phyloP scores from a whole-genome alignment of 2,113 vertebrate genomes.

The Glaucidium brasilianum region DNA sequence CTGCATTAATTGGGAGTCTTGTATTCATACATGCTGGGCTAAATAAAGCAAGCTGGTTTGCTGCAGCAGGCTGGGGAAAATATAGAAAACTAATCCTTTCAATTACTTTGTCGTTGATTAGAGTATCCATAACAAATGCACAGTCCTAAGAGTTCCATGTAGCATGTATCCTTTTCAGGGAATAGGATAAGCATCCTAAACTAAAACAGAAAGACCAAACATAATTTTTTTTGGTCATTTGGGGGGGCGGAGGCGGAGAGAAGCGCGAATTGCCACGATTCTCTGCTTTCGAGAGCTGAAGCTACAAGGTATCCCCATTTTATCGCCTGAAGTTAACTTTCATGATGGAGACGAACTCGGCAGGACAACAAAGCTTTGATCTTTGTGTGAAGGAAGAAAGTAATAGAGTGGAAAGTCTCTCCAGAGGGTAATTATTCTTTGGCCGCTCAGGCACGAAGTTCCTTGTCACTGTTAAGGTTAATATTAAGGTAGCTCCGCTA shows the following conservation, averaged over 20 bases:
- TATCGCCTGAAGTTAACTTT: slow-evolving; percentile 65
- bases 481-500: slow-evolving; percentile 77
- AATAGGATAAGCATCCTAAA: background rate
- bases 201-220: background rate
- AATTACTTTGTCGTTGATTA: slow-evolving; percentile 19
- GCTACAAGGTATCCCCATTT: background rate
- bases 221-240: background rate
- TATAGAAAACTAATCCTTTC: slow-evolving; percentile 47
- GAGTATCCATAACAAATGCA: slow-evolving; percentile 10
- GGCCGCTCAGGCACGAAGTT: slow-evolving; percentile 64
- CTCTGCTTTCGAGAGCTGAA: background rate
- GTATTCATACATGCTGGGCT: slow-evolving; percentile 70
- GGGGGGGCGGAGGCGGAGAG: background rate
- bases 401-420: slow-evolving; percentile 67
- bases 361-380: slow-evolving; percentile 73
- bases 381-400: slow-evolving; percentile 55
- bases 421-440: slow-evolving; percentile 78
- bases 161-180: background rate
- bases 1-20: slow-evolving; percentile 61
- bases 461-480: slow-evolving; percentile 73
- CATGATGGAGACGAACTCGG: slow-evolving; percentile 57
- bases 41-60: slow-evolving; percentile 67
- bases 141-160: background rate
- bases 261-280: background rate
- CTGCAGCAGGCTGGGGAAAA: slow-evolving; percentile 54